phyloP scores from a whole-genome alignment of 2,797 vertebrate genomes.

The Protonibea diacanthus region DNA sequence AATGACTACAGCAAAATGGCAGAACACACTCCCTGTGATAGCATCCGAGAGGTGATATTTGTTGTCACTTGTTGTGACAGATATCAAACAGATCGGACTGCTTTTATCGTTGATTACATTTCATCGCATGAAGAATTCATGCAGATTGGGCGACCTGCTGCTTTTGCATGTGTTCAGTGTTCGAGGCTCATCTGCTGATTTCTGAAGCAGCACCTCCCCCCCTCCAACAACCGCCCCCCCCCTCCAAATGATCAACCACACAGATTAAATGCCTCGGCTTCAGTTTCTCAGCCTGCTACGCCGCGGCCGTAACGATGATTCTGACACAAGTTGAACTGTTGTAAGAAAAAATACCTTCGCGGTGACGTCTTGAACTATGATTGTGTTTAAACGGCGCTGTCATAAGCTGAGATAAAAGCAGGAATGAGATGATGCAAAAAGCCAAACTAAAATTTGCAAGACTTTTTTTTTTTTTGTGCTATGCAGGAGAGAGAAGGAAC shows the following conservation, averaged over 20 bases:
- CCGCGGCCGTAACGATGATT: background rate
- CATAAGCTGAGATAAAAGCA: slow-evolving; percentile 10
- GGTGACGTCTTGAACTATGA: background rate
- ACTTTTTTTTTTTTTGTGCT: slow-evolving; percentile 28
- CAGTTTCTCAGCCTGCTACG: background rate
- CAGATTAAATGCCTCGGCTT: slow-evolving; percentile 7
- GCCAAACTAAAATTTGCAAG: slow-evolving; percentile 1
- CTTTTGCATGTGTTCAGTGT: slow-evolving; percentile 56
- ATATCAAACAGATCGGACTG: slow-evolving; percentile 57
- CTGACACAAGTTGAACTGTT: background rate
- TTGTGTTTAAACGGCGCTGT: background rate
- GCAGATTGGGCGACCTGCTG: slow-evolving; percentile 36
- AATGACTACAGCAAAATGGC: slow-evolving; percentile 59
- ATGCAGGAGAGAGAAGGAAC: slow-evolving; percentile 23
- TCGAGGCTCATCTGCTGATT: slow-evolving; percentile 55
- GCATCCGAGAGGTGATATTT: slow-evolving; percentile 44
- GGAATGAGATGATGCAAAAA: slow-evolving; percentile 9
- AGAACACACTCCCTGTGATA: slow-evolving; percentile 60
- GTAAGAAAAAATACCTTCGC: background rate
- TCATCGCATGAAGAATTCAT: slow-evolving; percentile 40
- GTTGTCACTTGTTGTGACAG: slow-evolving; percentile 72
- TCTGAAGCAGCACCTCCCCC: slow-evolving; percentile 31
- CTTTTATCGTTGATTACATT: slow-evolving; percentile 65
- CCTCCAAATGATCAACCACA: slow-evolving; percentile 30
- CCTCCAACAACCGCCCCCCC: slow-evolving; percentile 1